Base-by-base conservation (phyloP, 1,140 invertebrate species). In the Drosophila auraria region DNA sequence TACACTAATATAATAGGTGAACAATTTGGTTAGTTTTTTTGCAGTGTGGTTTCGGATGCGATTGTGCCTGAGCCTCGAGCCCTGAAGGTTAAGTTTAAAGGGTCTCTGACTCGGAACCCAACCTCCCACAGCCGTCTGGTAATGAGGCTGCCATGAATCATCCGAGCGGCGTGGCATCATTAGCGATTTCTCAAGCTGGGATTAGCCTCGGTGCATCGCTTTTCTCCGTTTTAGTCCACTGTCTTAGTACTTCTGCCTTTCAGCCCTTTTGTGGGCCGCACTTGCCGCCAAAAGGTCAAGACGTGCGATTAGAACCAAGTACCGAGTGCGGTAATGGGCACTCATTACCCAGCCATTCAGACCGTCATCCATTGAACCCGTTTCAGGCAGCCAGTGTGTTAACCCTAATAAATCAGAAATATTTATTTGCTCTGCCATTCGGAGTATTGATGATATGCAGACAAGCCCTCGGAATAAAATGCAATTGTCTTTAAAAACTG, bases 31-130 rank as follows among this genome's bases (percentile, higher is more conserved):
- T 11, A 11, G 11, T 36, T 36, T 36, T 11, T 36, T 2, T 36
- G 8, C 33, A 40, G 63, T 66, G 44, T 12, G 17, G 12, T 12
- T 25, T 5, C 40, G 36, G n/a, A 8, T 64, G 40, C n/a, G 44
- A 47, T 53, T 51, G 33, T 20, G 44, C 23, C 45, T 45, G 59
- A 36, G 58, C n/a, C 51, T 65, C 45, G 17, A 68, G 47, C 53
- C 66, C 61, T 74, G 80, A 87, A 87, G 86, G 81, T 87, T 89
- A 87, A 84, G 78, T 84, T 81, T 65, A 79, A 62, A 64, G 65
- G 84, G 70, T 83, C 81, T 81, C 69, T 84, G 82, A 83, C 83
- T 81, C 47, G 60, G 23, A 27, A 27, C 36, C 42, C 40, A 30
- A 49, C 54, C 73, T 64, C 62, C 53, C 53, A 64, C 51, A 58